A percentile compares a stretch with the other conserved stretches of the same genome.
phyloP scores from a whole-genome alignment of 2,113 vertebrate genomes.

The Phoxinus phoxinus region DNA sequence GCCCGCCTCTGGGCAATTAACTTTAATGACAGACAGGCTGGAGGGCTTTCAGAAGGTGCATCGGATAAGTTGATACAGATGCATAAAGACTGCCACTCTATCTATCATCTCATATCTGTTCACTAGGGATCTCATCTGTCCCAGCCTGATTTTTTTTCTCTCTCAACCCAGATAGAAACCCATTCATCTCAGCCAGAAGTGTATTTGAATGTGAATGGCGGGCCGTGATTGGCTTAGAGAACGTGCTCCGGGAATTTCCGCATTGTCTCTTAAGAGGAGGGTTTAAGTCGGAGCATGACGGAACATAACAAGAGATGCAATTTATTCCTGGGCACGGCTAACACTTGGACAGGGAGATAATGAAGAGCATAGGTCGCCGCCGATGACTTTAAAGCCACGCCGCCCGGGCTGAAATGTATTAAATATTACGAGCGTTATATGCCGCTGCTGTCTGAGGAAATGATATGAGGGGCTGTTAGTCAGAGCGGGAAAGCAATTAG shows the following conservation, averaged over 20 bases:
- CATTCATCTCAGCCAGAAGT: conserved; percentile 55
- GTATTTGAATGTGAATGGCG: conserved; percentile 55
- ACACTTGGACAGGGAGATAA: conserved; percentile 99
- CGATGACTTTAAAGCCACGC: conserved; percentile 96
- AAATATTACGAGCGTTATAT: conserved; percentile 92
- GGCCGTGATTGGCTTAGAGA: conserved; percentile 35
- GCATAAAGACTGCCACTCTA: conserved; percentile 56
- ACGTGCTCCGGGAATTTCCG: conserved; percentile 57
- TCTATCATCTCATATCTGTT: conserved; percentile 55
- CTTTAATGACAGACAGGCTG: conserved; percentile 60
- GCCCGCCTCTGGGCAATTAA: conserved; percentile 59
- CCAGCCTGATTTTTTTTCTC: conserved; percentile 19
- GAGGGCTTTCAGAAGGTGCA: conserved; percentile 56
- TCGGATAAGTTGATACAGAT: conserved; percentile 64
- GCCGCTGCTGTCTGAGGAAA: conserved; percentile 81
- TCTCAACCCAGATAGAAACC: conserved; percentile 44
- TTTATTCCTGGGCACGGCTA: conserved; percentile 96
- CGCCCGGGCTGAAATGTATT: conserved; percentile 94
- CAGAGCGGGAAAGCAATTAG: conserved; percentile 70
- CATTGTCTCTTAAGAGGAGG: conserved; percentile 61
- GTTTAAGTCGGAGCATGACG: conserved; percentile 75
- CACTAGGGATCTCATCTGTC: conserved; percentile 37
- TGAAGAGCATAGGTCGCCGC: conserved; percentile 99
- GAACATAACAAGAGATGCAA: conserved; percentile 96
- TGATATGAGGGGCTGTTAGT: conserved; percentile 60